Evolutionary conservation across 2,888 invertebrate genomes (phyloP).

Genomic region (Sepioteuthis lessoniana): DNA sequence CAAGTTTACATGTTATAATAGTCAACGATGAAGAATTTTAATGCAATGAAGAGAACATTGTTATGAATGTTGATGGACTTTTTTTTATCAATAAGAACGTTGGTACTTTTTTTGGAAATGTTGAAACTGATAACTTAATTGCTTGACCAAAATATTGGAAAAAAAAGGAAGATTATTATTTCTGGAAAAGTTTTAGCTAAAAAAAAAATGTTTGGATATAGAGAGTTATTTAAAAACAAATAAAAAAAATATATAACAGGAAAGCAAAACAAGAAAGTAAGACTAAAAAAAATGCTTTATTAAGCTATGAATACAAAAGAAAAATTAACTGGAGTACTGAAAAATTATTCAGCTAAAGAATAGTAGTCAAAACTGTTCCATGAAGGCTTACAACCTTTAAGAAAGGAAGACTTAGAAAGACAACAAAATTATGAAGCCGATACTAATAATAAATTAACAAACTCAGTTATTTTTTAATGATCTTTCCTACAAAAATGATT

Average conservation of each 20-base stretch:
- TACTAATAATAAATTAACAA: not conserved
- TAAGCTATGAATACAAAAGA: not conserved
- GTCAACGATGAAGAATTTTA: not conserved
- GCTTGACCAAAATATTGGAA: not conserved
- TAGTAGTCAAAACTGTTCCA: not conserved
- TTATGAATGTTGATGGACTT: not conserved
- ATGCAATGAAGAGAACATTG: not conserved
- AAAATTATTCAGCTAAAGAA: not conserved
- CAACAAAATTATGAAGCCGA: not conserved
- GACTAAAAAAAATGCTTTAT: not conserved
- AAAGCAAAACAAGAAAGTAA: not conserved
- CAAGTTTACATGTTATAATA: not conserved
- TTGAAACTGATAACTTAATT: not conserved
- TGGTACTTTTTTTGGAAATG: not conserved
- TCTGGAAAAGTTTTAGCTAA: not conserved
- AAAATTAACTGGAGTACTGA: not conserved
- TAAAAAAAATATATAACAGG: not conserved
- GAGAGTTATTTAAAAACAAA: not conserved
- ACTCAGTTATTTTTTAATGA: not conserved
- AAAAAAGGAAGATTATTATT: not conserved
- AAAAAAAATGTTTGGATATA: not conserved
- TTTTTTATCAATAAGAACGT: not conserved
- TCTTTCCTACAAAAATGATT: no score
- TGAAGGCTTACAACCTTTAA: not conserved
- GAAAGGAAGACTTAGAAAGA: not conserved